Evolutionary conservation across 2,797 vertebrate species (phyloP).

Genomic region (Microchirus variegatus): DNA sequence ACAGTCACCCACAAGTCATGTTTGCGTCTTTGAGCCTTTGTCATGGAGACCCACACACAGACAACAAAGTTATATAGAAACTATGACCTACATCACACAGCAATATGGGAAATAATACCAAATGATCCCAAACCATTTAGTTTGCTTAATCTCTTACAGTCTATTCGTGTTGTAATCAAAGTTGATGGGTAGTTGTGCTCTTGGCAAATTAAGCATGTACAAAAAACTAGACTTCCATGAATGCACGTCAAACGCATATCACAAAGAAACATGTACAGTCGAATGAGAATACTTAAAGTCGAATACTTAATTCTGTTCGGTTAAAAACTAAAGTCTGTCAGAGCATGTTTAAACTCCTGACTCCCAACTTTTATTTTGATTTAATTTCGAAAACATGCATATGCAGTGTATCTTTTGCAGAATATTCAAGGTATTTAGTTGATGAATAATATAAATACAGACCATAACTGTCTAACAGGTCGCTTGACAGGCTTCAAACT

Average conservation of each 20-base stretch:
- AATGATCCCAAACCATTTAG: too few relatives aligned
- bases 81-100: conserved; percentile 1
- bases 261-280: background rate
- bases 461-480: too few relatives aligned
- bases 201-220: conserved; percentile 26
- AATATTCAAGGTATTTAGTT: conserved; percentile 17
- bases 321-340: background rate
- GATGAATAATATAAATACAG: background rate
- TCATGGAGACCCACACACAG: conserved; percentile 3
- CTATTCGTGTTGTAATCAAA: conserved; percentile 1
- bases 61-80: background rate
- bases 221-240: conserved; percentile 29
- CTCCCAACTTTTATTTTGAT: background rate
- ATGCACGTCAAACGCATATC: conserved; percentile 35
- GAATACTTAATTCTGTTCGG: background rate
- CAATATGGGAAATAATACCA: conserved; percentile 2
- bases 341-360: conserved; percentile 35
- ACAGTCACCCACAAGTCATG: conserved; percentile 4
- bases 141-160: background rate
- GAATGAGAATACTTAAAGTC: background rate
- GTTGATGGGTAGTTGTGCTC: background rate
- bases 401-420: background rate
- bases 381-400: conserved; percentile 1
- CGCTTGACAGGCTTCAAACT: too few relatives aligned
- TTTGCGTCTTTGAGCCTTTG: background rate